phyloP scores from a whole-genome alignment of 2,797 vertebrate species.

The Eospalax fontanierii region DNA sequence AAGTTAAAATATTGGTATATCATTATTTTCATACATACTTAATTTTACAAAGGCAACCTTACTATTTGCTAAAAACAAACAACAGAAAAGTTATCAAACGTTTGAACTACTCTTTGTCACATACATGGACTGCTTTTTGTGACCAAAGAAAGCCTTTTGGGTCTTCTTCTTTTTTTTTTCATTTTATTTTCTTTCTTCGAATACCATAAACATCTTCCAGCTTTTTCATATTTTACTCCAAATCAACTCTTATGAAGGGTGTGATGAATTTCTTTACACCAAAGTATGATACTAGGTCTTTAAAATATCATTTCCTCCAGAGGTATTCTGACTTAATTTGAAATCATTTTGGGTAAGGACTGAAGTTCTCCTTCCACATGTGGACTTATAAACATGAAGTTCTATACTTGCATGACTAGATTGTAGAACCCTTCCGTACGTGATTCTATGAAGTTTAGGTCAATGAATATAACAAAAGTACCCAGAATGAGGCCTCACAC shows the following conservation, averaged over 20 bases:
- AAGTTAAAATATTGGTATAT: not conserved
- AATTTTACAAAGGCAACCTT: not conserved
- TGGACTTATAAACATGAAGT: not conserved
- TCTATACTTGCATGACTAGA: not conserved
- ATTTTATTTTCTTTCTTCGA: not conserved
- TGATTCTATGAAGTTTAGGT: not conserved
- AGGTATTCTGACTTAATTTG: not conserved
- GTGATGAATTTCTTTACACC: not conserved
- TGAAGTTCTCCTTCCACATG: not conserved
- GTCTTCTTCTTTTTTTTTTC: not conserved
- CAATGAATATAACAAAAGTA: not conserved
- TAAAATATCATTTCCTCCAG: not conserved
- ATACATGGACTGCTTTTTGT: too few species aligned
- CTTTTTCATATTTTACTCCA: not conserved
- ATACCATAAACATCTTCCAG: not conserved
- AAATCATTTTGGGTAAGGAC: not conserved
- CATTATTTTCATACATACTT: not conserved
- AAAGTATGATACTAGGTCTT: not conserved
- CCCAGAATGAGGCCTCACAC: not conserved
- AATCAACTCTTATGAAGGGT: not conserved
- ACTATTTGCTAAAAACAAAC: not conserved
- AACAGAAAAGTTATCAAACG: not conserved
- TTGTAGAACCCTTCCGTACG: not conserved
- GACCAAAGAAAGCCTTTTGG: too few species aligned
- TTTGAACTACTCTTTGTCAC: not conserved